A percentile compares a stretch with the other conserved stretches of the same genome.
Conservation (phyloP, 2,888 invertebrate genomes). For the Resseliella maxima region DNA sequence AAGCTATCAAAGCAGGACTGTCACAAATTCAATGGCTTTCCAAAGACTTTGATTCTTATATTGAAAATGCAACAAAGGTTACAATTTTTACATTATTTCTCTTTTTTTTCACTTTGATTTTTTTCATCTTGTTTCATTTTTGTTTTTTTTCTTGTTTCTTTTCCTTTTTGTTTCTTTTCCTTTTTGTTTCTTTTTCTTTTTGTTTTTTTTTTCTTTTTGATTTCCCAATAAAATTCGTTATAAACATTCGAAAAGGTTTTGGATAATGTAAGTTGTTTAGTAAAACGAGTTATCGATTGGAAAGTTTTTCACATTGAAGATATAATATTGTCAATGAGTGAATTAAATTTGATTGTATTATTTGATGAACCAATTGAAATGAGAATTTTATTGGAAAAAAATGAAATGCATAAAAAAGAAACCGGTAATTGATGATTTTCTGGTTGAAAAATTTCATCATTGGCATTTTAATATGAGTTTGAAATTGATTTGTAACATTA, state of each 20-base stretch:
- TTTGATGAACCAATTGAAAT: neutral
- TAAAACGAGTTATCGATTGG: neutral
- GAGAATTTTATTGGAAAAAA: neutral
- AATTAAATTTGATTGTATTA: neutral
- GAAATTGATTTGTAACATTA: too few species aligned
- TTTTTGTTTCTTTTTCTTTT: neutral
- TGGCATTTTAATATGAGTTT: neutral
- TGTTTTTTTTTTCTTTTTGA: neutral
- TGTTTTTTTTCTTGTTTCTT: neutral
- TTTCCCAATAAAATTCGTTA: too few species aligned
- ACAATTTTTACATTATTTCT: too few species aligned
- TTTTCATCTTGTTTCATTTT: neutral
- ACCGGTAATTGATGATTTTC: too few species aligned
- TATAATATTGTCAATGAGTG: neutral
- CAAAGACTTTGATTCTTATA: neutral
- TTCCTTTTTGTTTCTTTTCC: neutral
- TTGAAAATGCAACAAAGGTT: neutral
- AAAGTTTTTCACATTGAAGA: neutral
- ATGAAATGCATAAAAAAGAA: neutral
- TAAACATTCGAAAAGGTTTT: neutral
- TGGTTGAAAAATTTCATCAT: too few species aligned
- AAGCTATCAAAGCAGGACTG: neutral
- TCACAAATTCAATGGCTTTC: constrained; percentile 2
- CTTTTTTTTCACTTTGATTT: neutral
- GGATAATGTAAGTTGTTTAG: neutral